Evolutionary conservation across 2,797 vertebrate genomes (phyloP).

Genomic region (Anableps anableps): DNA sequence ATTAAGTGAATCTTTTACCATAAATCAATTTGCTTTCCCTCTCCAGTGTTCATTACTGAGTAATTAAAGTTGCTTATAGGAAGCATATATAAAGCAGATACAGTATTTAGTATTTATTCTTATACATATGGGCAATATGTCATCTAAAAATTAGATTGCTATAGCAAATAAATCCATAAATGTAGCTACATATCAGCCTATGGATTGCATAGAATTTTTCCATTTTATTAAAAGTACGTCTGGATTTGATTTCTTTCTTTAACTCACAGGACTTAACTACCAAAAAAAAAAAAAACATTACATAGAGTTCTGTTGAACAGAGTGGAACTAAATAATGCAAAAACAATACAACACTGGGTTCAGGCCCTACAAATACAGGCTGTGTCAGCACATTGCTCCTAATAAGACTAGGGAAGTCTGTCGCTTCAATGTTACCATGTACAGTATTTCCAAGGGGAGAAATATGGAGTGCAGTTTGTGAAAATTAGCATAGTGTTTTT

Average conservation of each 20-base stretch:
- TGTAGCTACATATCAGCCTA: too few relatives aligned
- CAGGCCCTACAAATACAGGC: not conserved
- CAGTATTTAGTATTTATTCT: not conserved
- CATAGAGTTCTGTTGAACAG: not conserved
- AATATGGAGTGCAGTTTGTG: not conserved
- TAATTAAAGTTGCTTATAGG: not conserved
- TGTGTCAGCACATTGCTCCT: not conserved
- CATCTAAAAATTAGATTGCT: not conserved
- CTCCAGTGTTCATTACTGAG: not conserved
- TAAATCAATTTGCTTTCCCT: slow-evolving; percentile 5
- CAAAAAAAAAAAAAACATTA: rapidly evolving
- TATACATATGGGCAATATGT: not conserved
- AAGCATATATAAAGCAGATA: not conserved
- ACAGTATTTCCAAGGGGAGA: not conserved
- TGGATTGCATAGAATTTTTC: too few relatives aligned
- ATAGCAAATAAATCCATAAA: too few relatives aligned
- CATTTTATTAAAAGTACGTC: too few relatives aligned
- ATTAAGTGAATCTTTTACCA: slow-evolving; percentile 23
- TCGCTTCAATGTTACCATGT: not conserved
- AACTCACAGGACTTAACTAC: not conserved
- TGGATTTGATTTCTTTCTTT: not conserved
- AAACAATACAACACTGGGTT: not conserved
- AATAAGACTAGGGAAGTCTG: not conserved
- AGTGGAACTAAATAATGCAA: not conserved
- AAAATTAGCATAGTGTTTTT: not conserved